Evolutionary conservation across 2,888 invertebrate genomes (phyloP).

Genomic region (Zhengitettix transpicula): DNA sequence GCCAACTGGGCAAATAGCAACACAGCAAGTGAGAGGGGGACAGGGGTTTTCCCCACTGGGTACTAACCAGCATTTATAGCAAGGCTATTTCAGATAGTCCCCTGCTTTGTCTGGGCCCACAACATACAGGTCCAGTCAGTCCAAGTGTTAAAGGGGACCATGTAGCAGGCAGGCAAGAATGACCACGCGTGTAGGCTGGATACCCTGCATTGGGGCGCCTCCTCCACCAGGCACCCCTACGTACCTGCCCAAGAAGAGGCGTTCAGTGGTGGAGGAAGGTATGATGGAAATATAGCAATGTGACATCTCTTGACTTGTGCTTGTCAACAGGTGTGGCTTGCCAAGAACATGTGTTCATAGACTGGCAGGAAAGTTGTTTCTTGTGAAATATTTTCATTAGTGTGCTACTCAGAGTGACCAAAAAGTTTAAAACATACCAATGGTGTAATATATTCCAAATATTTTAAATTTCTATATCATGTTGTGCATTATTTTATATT

Average conservation of each 20-base stretch:
- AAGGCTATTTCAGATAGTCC: slow-evolving; percentile 6
- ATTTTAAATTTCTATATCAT: too few relatives aligned
- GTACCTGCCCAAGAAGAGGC: slow-evolving; percentile 12
- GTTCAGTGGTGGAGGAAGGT: not conserved
- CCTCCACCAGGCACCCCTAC: slow-evolving; percentile 14
- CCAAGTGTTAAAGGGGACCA: slow-evolving; percentile 3
- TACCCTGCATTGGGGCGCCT: slow-evolving; percentile 19
- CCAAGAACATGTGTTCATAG: too few relatives aligned
- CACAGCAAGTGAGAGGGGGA: not conserved
- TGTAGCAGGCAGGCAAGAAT: slow-evolving; percentile 9
- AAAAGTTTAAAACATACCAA: too few relatives aligned
- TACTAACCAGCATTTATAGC: slow-evolving; percentile 1
- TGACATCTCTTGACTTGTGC: too few relatives aligned
- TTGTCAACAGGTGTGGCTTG: too few relatives aligned
- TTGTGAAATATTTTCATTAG: too few relatives aligned
- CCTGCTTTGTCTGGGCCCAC: slow-evolving; percentile 4
- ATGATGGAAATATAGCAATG: too few relatives aligned
- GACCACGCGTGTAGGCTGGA: slow-evolving; percentile 20
- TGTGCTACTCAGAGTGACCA: too few relatives aligned
- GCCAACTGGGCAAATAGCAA: slow-evolving; percentile 6
- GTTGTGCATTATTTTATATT: too few relatives aligned
- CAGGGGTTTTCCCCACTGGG: slow-evolving; percentile 4
- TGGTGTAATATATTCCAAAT: too few relatives aligned
- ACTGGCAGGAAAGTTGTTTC: too few relatives aligned
- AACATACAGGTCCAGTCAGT: slow-evolving; percentile 3